Conservation (phyloP, 1,140 invertebrate species). For the Bilobella aurantiaca region DNA sequence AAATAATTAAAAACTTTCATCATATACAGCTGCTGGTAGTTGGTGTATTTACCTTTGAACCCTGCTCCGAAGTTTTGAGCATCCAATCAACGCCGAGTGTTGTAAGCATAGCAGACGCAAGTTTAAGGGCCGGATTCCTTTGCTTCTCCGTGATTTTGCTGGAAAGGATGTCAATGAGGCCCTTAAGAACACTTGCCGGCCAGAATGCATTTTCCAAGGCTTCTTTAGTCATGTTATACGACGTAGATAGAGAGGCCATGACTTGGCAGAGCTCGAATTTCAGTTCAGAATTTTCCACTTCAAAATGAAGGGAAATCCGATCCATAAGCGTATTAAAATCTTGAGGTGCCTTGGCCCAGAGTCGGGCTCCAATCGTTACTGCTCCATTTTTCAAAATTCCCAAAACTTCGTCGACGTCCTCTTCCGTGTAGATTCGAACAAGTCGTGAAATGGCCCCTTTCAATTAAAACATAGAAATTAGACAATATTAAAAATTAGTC, state of each 20-base stretch:
- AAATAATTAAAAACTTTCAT: too few relatives aligned
- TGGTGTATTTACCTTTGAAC: too few relatives aligned
- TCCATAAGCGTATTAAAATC: slow-evolving; percentile 71
- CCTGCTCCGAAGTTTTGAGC: slow-evolving; percentile 58
- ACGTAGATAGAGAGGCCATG: slow-evolving; percentile 57
- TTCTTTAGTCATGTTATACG: slow-evolving; percentile 50
- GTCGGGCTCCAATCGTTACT: slow-evolving; percentile 38
- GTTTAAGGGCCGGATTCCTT: slow-evolving; percentile 70
- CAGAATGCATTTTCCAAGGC: slow-evolving; percentile 58
- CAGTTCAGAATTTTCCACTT: slow-evolving; percentile 69
- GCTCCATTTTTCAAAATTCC: slow-evolving; percentile 62
- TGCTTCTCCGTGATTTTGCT: slow-evolving; percentile 78
- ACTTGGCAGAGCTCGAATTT: slow-evolving; percentile 76
- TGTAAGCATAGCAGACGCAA: slow-evolving; percentile 67
- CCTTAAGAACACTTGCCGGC: slow-evolving; percentile 65
- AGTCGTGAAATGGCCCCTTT: slow-evolving; percentile 68
- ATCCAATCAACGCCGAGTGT: slow-evolving; percentile 74
- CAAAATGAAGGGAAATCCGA: slow-evolving; percentile 72
- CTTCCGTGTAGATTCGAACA: slow-evolving; percentile 69
- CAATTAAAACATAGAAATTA: too few relatives aligned
- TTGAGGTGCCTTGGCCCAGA: slow-evolving; percentile 57
- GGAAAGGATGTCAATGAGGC: slow-evolving; percentile 64
- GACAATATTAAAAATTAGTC: too few relatives aligned
- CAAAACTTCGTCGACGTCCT: slow-evolving; percentile 73
- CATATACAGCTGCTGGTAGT: too few relatives aligned